Base-by-base conservation (phyloP, 2,888 invertebrate species). In the Pandemis cinnamomeana region DNA sequence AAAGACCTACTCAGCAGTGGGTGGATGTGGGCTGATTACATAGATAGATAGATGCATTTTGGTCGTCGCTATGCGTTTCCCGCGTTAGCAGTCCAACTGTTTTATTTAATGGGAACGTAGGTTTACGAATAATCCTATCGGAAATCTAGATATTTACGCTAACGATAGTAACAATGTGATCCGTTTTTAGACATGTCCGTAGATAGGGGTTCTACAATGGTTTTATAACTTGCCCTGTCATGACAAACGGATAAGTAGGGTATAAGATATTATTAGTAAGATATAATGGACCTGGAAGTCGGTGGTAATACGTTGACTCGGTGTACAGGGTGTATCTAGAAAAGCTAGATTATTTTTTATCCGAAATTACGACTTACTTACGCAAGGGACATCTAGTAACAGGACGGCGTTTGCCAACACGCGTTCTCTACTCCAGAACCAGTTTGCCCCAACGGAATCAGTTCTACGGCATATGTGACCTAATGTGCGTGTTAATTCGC, bases 111-210 rank as follows among this genome's bases (percentile, higher is more conserved):
- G 48, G 27, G 5, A 51, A 6, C 60, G 27, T 46, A 58, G n/a
- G 20, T 66, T 60, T 71, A 27, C 0, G 36, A 71, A 60, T 58
- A 67, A 7, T 42, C 42, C 44, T 60, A 61, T 71, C 60, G 41
- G 55, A 46, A 67, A 64, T 64, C 64, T 67, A 67, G 55, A 71
- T 55, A 61, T 67, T 67, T 53, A 62, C 53, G 53, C 27, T 63
- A 27, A 46, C n/a, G 11, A 27, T 27, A 44, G 67, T 67, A 55
- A 72, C 72, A 67, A 72, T 72, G 67, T 36, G 15, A 48, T n/a
- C 72, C 67, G n/a, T 55, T 67, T 71, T 72, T 67, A 72, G 72
- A 67, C 80, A 73, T 82, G 85, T 84, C 86, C 85, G 83, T 81
- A 81, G 84, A 81, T 87, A 85, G 71, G 13, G 64, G 58, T 13